Conservation (phyloP, 2,797 vertebrate species). For the Pseudochirops cupreus region DNA sequence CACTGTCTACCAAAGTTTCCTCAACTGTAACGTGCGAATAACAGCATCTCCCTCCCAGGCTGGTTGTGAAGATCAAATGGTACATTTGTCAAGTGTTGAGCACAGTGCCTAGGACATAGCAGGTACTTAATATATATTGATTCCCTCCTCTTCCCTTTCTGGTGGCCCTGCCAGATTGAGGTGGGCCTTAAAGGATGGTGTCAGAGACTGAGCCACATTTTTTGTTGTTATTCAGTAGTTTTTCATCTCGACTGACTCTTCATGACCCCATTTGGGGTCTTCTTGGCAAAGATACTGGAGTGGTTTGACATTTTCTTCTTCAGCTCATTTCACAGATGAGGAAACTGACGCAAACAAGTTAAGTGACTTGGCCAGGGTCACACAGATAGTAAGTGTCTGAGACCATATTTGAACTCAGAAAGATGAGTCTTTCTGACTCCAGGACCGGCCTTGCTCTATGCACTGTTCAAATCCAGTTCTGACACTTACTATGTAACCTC, state of each 20-base stretch:
- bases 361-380: neutral
- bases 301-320: neutral
- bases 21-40: neutral
- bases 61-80: neutral
- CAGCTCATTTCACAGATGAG: neutral
- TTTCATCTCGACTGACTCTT: neutral
- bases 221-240: neutral
- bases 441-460: neutral
- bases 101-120: neutral
- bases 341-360: neutral
- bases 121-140: neutral
- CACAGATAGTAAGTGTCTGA: neutral
- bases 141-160: neutral
- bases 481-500: neutral
- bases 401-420: neutral
- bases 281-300: neutral
- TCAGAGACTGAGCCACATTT: neutral
- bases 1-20: neutral
- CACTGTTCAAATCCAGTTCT: neutral
- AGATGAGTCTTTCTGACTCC: neutral
- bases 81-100: neutral
- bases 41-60: neutral
- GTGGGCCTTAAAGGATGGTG: neutral
- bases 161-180: neutral
- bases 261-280: neutral